Evolutionary conservation across 92 coral and sea anemone species (phyloP), one percentile per base, ranked within the genome.

Genomic region (Plumapathes pennacea): DNA sequence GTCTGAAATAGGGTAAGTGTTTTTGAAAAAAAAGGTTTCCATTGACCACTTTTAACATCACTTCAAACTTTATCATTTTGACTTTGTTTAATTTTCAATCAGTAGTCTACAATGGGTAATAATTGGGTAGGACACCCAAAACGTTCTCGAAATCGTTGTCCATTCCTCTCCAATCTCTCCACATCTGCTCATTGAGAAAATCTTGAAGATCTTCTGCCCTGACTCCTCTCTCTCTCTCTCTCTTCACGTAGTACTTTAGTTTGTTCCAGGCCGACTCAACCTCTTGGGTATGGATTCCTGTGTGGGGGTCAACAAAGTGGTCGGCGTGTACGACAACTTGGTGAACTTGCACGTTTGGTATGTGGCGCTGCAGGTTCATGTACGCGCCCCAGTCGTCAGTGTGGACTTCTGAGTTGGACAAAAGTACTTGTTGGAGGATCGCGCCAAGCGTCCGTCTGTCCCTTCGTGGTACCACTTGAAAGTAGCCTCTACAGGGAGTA

Each of bases 141-240:
- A 34, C 40, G 40, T 42, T 42, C 18, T 42, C 15, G 48, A 42
- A 42, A 5, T 13, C 48, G 19, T 5, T 5, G 15, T 42, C 18
- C 18, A 42, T 5, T 5, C 60, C 60, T 25, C 43, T 25, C 60
- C 60, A 54, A 27, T 54, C 60, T 15, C 60, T 54, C 60, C 60
- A 54, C 60, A 54, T 54, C 19, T 54, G 60, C 42, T 54, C 60
- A 54, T 54, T 25, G 8, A 54, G 60, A 21, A 54, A 54, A 1
- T 54, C 60, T 32, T 54, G 60, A 14, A 14, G 9, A 42, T 54
- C 41, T 15, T 17, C 48, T 9, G 5, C 14, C 6, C 60, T 39
- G 42, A 54, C 18, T 4, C 60, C 60, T 25, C 18, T 54, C 17
- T 54, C n/a, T n/a, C n/a, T n/a, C n/a, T n/a, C 60, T 15, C 60